Evolutionary conservation across 2,113 vertebrate species (phyloP).

Genomic region (Actenoides hombroni): DNA sequence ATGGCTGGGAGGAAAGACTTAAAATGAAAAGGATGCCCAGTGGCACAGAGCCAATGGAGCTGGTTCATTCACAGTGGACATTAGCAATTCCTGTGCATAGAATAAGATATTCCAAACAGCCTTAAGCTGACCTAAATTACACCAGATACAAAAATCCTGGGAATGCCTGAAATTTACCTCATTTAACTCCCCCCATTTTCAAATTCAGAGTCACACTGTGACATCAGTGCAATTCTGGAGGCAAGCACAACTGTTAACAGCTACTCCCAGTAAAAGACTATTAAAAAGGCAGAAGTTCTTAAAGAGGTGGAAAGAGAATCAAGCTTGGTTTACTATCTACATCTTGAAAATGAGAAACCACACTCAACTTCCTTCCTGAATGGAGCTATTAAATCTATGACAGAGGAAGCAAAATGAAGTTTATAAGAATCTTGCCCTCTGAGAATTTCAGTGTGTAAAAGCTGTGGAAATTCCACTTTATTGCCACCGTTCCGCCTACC

Average conservation of each 20-base stretch:
- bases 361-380: not conserved
- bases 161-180: slow-evolving; percentile 16
- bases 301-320: not conserved
- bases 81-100: not conserved
- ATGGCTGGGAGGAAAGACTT: not conserved
- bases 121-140: not conserved
- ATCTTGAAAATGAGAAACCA: slow-evolving; percentile 26
- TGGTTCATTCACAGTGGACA: not conserved
- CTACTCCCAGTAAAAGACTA: not conserved
- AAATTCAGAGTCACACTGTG: not conserved
- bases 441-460: slow-evolving; percentile 52
- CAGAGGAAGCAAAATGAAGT: slow-evolving; percentile 25
- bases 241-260: not conserved
- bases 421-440: slow-evolving; percentile 29
- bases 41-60: not conserved
- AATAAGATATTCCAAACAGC: not conserved
- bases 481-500: slow-evolving; percentile 35
- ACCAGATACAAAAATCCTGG: not conserved
- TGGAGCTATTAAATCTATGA: slow-evolving; percentile 7
- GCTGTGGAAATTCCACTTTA: slow-evolving; percentile 65
- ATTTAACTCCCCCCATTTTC: not conserved
- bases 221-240: not conserved
- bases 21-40: not conserved
- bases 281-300: not conserved
- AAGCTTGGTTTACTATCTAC: not conserved